Conservation (phyloP, 2,797 vertebrate species). For the Neosilurus mollespiculum region DNA sequence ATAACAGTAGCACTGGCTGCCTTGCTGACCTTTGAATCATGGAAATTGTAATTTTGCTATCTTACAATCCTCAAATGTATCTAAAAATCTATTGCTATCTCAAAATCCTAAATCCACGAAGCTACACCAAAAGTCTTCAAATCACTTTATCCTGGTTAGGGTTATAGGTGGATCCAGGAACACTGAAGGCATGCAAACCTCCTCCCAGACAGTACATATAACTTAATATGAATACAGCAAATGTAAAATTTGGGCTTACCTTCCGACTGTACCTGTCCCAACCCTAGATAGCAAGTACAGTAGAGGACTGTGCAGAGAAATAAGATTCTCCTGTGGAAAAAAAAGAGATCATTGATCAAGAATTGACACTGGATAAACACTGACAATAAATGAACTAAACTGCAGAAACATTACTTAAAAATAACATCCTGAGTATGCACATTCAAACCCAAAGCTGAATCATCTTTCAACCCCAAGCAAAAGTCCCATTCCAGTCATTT, state of each 20-base stretch:
- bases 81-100: too few relatives aligned
- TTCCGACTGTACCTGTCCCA: constrained; percentile 84
- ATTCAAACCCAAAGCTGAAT: background rate
- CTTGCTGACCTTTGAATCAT: constrained; percentile 43
- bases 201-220: background rate
- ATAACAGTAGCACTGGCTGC: constrained; percentile 24
- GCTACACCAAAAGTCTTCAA: background rate
- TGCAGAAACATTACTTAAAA: background rate
- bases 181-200: background rate
- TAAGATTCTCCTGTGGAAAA: constrained; percentile 82
- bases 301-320: constrained; percentile 87
- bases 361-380: constrained; percentile 2
- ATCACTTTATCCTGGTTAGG: background rate
- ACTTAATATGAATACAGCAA: background rate
- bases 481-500: constrained; percentile 1
- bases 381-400: background rate
- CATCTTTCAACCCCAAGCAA: background rate
- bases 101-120: background rate
- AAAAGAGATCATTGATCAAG: constrained; percentile 49
- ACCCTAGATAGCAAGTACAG: constrained; percentile 82
- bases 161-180: background rate
- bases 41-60: constrained; percentile 43
- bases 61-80: too few relatives aligned
- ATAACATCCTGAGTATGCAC: constrained; percentile 14
- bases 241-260: constrained; percentile 74